These are phyloP conservation scores for Lynx canadensis DNA, from an alignment of 2,113 vertebrate species.

Conservation along the genomic window DNA sequence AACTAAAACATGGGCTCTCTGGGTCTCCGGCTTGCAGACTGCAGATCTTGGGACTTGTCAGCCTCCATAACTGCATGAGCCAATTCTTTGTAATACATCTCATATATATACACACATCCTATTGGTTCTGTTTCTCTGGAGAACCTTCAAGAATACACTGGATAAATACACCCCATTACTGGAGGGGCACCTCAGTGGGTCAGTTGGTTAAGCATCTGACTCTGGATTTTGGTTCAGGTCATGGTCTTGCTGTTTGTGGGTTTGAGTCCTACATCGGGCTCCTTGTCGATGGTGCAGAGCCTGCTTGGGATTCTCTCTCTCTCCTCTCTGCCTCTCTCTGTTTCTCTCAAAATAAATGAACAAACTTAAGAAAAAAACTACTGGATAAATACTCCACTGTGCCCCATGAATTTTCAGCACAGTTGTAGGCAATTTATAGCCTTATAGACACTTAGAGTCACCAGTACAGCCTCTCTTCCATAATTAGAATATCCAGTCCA, in stretches of 20 bases:
- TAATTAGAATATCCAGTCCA: slow-evolving; percentile 1
- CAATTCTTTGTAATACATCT: slow-evolving; percentile 8
- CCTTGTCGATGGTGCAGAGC: too few relatives aligned
- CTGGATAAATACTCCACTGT: background rate
- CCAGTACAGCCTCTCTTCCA: background rate
- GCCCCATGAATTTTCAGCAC: background rate
- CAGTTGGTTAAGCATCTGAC: too few relatives aligned
- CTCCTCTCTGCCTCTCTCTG: too few relatives aligned
- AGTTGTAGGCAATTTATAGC: background rate
- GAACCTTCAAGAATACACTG: background rate
- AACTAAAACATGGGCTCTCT: background rate
- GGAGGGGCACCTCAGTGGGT: background rate
- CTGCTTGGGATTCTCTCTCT: too few relatives aligned
- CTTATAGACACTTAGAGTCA: background rate
- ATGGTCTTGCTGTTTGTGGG: too few relatives aligned
- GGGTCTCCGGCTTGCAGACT: background rate
- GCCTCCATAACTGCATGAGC: background rate
- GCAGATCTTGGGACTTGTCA: slow-evolving; percentile 2
- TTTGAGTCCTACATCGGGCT: too few relatives aligned
- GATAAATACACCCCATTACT: slow-evolving; percentile 1
- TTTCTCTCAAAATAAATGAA: too few relatives aligned
- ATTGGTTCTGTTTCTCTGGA: slow-evolving; percentile 31
- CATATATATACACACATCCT: background rate
- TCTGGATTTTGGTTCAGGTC: too few relatives aligned
- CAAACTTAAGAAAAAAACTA: background rate